Base-by-base conservation (phyloP, 2,888 invertebrate genomes). In the Tipula vernalis region DNA sequence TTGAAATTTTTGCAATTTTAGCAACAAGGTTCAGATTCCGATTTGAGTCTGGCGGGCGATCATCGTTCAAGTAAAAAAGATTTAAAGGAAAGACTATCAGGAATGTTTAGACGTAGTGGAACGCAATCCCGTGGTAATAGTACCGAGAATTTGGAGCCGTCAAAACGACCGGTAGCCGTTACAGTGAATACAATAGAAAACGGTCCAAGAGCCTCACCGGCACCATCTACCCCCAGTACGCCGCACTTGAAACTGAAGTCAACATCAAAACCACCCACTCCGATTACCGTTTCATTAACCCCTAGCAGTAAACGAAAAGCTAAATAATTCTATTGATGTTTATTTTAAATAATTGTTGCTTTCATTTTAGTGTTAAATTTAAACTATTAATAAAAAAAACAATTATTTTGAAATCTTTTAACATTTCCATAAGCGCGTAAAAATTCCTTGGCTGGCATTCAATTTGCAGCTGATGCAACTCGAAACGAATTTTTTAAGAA, bases 11-110 rank as follows among this genome's bases (percentile, higher is more conserved):
- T 57, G 6, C 39, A 42, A 36, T 57, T 15, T 39, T 15, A 86
- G 86, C 86, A 86, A 42, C 93, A 94, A 91, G 95, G 95, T 89
- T 95, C 95, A 10, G 95, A 95, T 89, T 95, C 95, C 0, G 95
- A 96, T 89, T 93, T 95, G 90, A 94, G 94, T 88, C 93, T 94
- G 44, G 93, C 94, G 83, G 95, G 95, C 89, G 93, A 93, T 88
- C 89, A 91, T 88, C 91, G 92, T 89, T 93, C 93, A 10, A 95
- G 95, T 90, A 96, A 95, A 91, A 95, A 94, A 89, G 96, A 96
- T 91, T 92, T 97, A 88, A 95, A 96, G 89, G 96, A 96, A 87
- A 94, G 96, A 88, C 92, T 97, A 83, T 95, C 96, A 0, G 96
- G 95, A 88, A 96, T 97, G 93, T 97, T 97, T 89, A 96, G 95